Percentiles rank a stretch among this genome's conserved stretches.
Evolutionary conservation across 2,113 vertebrate species (phyloP).

Genomic region (Nothoprocta pentlandii): DNA sequence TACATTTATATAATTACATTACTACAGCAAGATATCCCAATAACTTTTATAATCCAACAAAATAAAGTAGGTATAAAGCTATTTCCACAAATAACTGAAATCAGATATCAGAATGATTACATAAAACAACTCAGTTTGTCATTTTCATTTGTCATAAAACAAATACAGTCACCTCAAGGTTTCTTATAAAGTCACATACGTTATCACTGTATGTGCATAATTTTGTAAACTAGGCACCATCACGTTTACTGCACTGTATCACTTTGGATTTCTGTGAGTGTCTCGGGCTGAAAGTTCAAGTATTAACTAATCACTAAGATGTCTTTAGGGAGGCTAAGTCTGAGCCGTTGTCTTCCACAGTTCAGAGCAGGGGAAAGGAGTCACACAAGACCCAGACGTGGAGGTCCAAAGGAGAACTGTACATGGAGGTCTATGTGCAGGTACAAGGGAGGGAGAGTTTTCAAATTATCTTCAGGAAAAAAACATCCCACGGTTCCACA

Average conservation of each 20-base stretch:
- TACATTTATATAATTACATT: neutral
- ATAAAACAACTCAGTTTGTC: rapidly evolving
- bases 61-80: neutral
- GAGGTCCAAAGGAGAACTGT: neutral
- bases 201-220: neutral
- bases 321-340: neutral
- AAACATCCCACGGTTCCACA: neutral
- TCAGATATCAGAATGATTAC: neutral
- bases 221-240: neutral
- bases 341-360: neutral
- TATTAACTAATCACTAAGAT: neutral
- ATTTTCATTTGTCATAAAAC: no score
- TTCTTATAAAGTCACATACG: neutral
- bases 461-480: neutral
- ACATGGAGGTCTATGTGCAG: rapidly evolving
- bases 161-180: neutral
- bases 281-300: neutral
- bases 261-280: neutral
- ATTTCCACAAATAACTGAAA: neutral
- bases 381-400: neutral
- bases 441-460: neutral
- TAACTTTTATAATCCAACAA: neutral
- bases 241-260: neutral
- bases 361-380: neutral
- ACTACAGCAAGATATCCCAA: neutral